These are phyloP conservation scores for Chaetura pelagica DNA, from an alignment of 2,113 vertebrate species.

Conservation along the genomic window DNA sequence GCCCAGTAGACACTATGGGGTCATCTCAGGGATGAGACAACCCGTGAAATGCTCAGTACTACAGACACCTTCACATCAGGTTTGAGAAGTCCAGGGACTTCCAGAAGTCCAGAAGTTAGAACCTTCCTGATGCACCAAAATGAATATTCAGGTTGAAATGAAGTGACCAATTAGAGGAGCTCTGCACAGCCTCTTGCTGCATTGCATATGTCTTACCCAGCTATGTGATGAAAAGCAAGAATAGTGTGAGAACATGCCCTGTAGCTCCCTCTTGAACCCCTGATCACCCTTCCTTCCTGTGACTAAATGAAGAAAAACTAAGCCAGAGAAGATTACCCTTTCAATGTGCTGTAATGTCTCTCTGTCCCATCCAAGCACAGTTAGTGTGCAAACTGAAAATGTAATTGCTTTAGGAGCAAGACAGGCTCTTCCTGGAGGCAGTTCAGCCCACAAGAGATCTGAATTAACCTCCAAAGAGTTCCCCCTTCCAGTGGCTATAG, in stretches of 20 bases:
- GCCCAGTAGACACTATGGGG: not conserved
- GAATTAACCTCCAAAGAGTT: not conserved
- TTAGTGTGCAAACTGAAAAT: not conserved
- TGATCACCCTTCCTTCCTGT: not conserved
- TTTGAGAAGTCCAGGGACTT: not conserved
- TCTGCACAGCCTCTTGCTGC: not conserved
- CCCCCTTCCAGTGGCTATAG: not conserved
- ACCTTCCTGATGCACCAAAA: not conserved
- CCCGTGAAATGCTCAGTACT: not conserved
- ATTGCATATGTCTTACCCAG: not conserved
- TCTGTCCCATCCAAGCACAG: not conserved
- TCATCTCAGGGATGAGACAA: not conserved
- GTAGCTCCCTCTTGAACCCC: not conserved
- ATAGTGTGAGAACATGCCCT: not conserved
- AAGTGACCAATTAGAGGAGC: not conserved
- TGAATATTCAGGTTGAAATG: not conserved
- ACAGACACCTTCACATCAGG: not conserved
- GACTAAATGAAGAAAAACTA: slow-evolving; percentile 26
- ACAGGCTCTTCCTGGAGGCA: slow-evolving; percentile 9
- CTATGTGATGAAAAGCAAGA: not conserved
- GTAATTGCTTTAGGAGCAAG: slow-evolving; percentile 10
- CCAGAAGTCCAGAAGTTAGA: not conserved
- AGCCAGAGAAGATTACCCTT: not conserved
- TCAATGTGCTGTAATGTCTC: not conserved
- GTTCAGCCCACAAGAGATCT: not conserved